Evolutionary conservation across 2,113 vertebrate genomes (phyloP), one percentile per base, ranked within the genome.

Genomic region (Struthio camelus): DNA sequence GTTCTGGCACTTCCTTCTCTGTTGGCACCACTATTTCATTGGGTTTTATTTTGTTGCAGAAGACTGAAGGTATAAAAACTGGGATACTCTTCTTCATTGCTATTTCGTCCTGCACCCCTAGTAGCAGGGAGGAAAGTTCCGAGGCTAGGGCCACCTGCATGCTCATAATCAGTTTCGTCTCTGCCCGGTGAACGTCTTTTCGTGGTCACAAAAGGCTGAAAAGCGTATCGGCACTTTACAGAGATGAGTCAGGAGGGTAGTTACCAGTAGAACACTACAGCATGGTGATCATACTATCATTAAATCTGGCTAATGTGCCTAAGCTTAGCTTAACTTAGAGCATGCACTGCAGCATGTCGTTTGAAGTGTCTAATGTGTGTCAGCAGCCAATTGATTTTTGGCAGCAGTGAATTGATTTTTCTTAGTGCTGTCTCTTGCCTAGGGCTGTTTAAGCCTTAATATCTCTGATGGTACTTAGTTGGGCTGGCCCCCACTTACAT

Each of bases 381-480:
- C 82, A 93, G 71, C 54, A 89, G 82, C 58, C 36, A 82, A 82
- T 93, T 95, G n/a, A n/a, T n/a, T n/a, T n/a, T n/a, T n/a, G n/a
- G n/a, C n/a, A n/a, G n/a, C n/a, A 90, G 95, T 84, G 75, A 78
- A 86, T 86, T 22, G 51, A 20, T 81, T 77, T 77, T 75, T 81
- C 17, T 32, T 50, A 89, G 48, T 48, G 20, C n/a, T 85, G 42
- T 23, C 58, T 93, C 36, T 95, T 77, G 87, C 85, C 85, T 90
- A 36, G 54, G 36, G 85, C 90, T 93, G 53, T 93, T 95, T 80
- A 48, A 80, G 48, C 78, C 30, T 90, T 80, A 40, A 46, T 10
- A 11, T 91, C 89, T 93, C 82, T 75, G 62, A 73, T 46, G 78
- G 65, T 66, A 50, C 77, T 75, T 86, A 46, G 14, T 1, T 89